A percentile compares a stretch with the other conserved stretches of the same genome.
Conservation (phyloP, 53 echinoderm and acorn worm genomes). For the Holothuria leucospilota region DNA sequence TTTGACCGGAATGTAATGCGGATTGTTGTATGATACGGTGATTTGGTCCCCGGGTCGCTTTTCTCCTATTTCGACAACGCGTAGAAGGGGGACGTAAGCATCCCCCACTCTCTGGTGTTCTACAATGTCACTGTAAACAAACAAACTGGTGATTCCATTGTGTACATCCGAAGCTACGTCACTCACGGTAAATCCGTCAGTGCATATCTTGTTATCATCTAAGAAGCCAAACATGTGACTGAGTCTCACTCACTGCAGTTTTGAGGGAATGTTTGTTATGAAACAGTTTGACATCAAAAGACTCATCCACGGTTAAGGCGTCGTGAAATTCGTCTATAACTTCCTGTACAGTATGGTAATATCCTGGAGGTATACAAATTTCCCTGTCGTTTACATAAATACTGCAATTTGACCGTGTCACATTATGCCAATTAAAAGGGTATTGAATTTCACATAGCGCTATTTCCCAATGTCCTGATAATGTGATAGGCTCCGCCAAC, state of each 20-base stretch:
- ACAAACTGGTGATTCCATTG: conserved; percentile 62
- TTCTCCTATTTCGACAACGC: conserved; percentile 40
- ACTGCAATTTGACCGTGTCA: not conserved
- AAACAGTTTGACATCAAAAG: no score
- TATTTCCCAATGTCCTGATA: conserved; percentile 42
- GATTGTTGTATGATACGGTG: conserved; percentile 49
- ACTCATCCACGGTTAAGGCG: not conserved
- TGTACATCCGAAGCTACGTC: conserved; percentile 56
- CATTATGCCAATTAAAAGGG: conserved; percentile 23
- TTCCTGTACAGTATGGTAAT: not conserved
- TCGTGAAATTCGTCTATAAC: conserved; percentile 4
- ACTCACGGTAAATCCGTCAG: not conserved
- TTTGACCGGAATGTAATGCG: conserved; percentile 70
- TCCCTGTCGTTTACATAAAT: not conserved
- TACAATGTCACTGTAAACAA: conserved; percentile 68
- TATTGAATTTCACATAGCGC: conserved; percentile 63
- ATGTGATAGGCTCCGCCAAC: conserved; percentile 49
- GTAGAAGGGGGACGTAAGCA: conserved; percentile 60
- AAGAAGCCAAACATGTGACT: conserved; percentile 34
- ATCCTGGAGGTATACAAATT: conserved; percentile 16
- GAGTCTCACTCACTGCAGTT: not conserved
- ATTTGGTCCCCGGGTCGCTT: conserved; percentile 39
- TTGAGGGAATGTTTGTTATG: no score
- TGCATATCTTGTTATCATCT: conserved; percentile 18
- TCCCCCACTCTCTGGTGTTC: conserved; percentile 66